Evolutionary conservation across 1,140 invertebrate genomes (phyloP).

Genomic region (Maconellicoccus hirsutus): DNA sequence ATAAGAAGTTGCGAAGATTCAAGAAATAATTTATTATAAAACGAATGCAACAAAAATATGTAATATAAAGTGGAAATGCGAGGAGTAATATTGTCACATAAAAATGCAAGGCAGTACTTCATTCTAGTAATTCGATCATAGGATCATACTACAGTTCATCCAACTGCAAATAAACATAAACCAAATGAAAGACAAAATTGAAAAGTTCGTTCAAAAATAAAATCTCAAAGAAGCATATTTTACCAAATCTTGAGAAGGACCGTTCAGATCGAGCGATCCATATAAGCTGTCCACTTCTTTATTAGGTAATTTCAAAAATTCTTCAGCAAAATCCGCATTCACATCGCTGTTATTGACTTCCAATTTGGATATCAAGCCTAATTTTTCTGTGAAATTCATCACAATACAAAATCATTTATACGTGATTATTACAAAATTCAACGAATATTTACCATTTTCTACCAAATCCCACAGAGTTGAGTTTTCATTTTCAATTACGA

Average conservation of each 20-base stretch:
- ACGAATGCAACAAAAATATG: no score
- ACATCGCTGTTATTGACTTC: background rate
- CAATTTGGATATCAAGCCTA: background rate
- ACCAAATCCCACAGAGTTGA: background rate
- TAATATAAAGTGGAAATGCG: no score
- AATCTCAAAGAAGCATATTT: background rate
- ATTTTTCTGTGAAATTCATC: background rate
- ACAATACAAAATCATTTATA: background rate
- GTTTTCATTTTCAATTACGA: background rate
- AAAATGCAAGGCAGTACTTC: no score
- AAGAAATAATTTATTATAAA: no score
- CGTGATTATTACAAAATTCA: background rate
- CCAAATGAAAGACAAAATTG: background rate
- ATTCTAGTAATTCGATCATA: no score
- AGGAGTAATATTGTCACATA: no score
- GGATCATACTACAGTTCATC: constrained; percentile 4
- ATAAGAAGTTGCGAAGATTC: no score
- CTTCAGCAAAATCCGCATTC: background rate
- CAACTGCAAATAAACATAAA: constrained; percentile 6
- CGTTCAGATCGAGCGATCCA: background rate
- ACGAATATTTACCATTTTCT: background rate
- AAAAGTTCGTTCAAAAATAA: background rate
- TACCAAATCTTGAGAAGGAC: background rate
- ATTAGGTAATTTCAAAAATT: background rate
- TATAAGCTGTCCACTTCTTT: background rate